Base-by-base conservation (phyloP, 2,888 invertebrate species). In the Cosmia pyralina region DNA sequence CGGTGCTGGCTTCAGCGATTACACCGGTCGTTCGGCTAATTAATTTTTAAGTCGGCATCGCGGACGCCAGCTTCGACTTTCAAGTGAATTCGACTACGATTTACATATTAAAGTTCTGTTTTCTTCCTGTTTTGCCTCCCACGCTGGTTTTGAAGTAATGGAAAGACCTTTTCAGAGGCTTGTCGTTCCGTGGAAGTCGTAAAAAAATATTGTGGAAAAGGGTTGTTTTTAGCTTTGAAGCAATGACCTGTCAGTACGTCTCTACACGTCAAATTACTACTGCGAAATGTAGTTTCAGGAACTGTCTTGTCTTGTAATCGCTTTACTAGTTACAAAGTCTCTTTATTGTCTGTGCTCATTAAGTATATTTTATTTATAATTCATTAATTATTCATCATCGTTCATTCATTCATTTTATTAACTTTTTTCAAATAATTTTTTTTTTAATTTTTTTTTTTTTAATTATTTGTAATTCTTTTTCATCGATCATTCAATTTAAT, bases 1-100 rank as follows among this genome's bases (percentile, higher is more conserved):
- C 93, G 91, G 87, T 89, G 89, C 90, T 91, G 93, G 92, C 92
- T 92, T 89, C 91, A 88, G 90, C 92, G 94, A 95, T 96, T 96
- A 96, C 94, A 94, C 94, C 94, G 94, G 95, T 95, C 93, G 93
- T 96, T 94, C 93, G 94, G 94, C 93, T 96, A 96, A 96, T 96
- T 96, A 96, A 96, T 96, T 96, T 96, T 96, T 95, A 96, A 96
- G 95, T 95, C 96, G 89, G 92, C 91, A 91, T 94, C 92, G 92
- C 90, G 86, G 90, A 92, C 78, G 77, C 88, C 91, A 91, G 90
- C 93, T 91, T 92, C 90, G 92, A 92, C 90, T 93, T 93, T 90
- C 90, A 90, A 94, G 90, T 91, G 92, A 94, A 94, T 94, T 93
- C 90, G 87, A 91, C 92, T 92, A 88, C 90, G 92, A 94, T 95